Conservation (phyloP, 2,113 vertebrate genomes). For the Otocyon megalotis region DNA sequence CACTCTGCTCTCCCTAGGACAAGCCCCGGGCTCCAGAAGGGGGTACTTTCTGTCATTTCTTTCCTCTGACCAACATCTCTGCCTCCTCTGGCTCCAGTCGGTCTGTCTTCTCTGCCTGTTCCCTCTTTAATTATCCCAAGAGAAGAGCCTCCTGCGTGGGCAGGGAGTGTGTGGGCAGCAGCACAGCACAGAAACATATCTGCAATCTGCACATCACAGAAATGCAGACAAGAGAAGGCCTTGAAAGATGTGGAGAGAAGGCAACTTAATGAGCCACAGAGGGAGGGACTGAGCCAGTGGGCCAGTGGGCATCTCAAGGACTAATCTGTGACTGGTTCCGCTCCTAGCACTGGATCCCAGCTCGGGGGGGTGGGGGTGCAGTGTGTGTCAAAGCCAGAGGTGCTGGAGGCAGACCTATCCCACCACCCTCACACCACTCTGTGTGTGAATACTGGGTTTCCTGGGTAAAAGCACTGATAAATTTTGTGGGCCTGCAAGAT, state of each 20-base stretch:
- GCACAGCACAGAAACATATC: conserved; percentile 28
- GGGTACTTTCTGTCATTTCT: neutral
- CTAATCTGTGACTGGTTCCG: neutral
- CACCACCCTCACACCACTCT: neutral
- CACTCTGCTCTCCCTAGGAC: neutral
- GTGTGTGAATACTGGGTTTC: neutral
- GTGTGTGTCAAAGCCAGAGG: neutral
- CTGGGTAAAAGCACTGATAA: neutral
- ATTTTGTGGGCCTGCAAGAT: neutral
- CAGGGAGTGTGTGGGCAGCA: conserved; percentile 68
- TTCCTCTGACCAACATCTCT: conserved; percentile 13
- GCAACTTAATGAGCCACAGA: neutral
- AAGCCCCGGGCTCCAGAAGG: neutral
- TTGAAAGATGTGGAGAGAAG: neutral
- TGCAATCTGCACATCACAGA: conserved; percentile 15
- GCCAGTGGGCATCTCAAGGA: neutral
- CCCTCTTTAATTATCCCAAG: conserved; percentile 65
- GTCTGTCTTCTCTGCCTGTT: conserved; percentile 41
- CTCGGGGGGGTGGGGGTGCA: no score
- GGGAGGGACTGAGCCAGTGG: neutral
- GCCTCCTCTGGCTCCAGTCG: neutral
- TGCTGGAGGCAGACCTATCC: neutral
- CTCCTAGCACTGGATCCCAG: neutral
- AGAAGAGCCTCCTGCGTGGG: conserved; percentile 62
- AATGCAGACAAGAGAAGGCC: conserved; percentile 51